A percentile compares a stretch with the other conserved stretches of the same genome.
Conservation (phyloP, 2,113 vertebrate genomes). For the Amazona guildingii region DNA sequence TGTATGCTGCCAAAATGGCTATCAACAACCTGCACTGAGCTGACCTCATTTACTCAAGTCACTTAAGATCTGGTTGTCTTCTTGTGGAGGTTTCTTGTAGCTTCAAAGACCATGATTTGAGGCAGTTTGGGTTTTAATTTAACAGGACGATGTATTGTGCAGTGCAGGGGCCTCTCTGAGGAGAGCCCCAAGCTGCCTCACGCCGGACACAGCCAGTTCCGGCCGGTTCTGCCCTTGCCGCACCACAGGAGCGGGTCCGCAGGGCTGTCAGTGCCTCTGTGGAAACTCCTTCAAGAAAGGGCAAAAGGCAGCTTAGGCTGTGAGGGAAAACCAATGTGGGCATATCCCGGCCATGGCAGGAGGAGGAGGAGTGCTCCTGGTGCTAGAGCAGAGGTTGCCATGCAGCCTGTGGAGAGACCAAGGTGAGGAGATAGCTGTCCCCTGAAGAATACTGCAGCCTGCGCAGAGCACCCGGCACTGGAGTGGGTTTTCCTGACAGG, state of each 20-base stretch:
- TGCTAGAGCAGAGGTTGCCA: neutral
- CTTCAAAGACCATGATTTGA: neutral
- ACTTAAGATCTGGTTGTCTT: neutral
- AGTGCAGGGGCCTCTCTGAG: neutral
- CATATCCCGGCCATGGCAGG: neutral
- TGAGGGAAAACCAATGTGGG: neutral
- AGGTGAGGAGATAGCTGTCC: neutral
- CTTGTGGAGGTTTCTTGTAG: neutral
- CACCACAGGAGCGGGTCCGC: neutral
- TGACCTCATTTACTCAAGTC: rapidly evolving
- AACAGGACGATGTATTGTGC: neutral
- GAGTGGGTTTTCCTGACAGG: neutral
- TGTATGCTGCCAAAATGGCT: neutral
- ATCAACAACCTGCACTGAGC: neutral
- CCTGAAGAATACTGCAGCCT: neutral
- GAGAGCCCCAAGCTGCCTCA: rapidly evolving
- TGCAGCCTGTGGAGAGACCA: neutral
- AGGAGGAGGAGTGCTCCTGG: neutral
- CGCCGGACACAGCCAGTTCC: rapidly evolving
- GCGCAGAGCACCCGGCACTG: neutral
- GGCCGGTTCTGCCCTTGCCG: rapidly evolving
- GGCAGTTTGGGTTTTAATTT: neutral
- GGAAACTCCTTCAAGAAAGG: neutral
- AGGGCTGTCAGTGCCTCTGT: neutral
- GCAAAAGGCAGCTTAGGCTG: neutral